A percentile compares a stretch with the other conserved stretches of the same genome.
These are phyloP conservation scores for Charadrius vociferus DNA, from an alignment of 2,113 vertebrate genomes.

Conservation along the genomic window DNA sequence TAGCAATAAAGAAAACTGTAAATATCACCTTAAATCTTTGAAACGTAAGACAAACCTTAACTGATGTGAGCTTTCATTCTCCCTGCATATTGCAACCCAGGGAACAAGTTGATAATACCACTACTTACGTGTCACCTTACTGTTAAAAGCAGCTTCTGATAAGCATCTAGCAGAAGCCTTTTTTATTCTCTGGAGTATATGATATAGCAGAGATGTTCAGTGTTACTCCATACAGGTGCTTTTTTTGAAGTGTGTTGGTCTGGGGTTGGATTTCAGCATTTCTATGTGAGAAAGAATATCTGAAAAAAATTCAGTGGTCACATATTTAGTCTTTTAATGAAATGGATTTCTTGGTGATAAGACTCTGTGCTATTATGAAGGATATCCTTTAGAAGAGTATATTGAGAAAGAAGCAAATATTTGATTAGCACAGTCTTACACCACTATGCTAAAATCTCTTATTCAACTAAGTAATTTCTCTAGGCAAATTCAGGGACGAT, in stretches of 20 bases:
- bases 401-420: not conserved
- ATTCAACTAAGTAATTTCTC: not conserved
- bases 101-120: not conserved
- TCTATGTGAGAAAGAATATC: not conserved
- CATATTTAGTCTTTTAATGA: not conserved
- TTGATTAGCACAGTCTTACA: not conserved
- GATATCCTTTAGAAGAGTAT: not conserved
- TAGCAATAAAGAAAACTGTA: not conserved
- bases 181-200: not conserved
- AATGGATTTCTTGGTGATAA: not conserved
- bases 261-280: not conserved
- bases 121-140: not conserved
- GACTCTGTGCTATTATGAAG: not conserved
- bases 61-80: not conserved
- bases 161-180: not conserved
- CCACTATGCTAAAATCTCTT: not conserved
- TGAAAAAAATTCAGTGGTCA: not conserved
- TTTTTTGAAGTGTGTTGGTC: not conserved
- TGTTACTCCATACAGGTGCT: not conserved
- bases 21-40: conserved; percentile 5
- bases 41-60: not conserved
- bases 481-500: not conserved
- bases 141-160: not conserved
- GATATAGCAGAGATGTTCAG: not conserved
- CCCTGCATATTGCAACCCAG: not conserved